Percentiles rank a stretch among this genome's conserved stretches.
These are phyloP conservation scores for Smittia aterrima DNA, from an alignment of 2,888 invertebrate species.

Conservation along the genomic window DNA sequence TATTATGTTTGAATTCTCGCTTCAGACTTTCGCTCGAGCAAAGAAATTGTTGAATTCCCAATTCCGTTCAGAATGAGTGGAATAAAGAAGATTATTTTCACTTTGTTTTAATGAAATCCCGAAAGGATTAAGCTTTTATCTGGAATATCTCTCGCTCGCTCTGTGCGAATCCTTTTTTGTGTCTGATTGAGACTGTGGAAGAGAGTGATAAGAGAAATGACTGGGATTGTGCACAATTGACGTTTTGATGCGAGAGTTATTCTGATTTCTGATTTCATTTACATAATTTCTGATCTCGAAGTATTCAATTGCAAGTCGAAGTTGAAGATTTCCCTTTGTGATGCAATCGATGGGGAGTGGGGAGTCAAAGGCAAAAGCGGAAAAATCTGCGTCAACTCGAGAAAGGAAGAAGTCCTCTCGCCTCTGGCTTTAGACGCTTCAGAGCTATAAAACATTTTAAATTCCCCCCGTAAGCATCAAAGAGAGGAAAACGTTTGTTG, in stretches of 20 bases:
- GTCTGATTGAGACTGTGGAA: neutral
- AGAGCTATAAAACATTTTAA: slow-evolving; percentile 16
- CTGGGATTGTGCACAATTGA: too few relatives aligned
- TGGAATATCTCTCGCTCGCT: slow-evolving; percentile 4
- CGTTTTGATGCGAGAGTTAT: too few relatives aligned
- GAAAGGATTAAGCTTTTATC: slow-evolving; percentile 40
- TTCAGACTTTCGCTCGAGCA: neutral
- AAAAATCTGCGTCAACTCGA: neutral
- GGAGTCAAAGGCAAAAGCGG: neutral
- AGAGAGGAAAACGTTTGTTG: slow-evolving; percentile 15
- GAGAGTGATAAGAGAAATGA: neutral
- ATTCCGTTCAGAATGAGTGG: neutral
- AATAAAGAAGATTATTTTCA: slow-evolving; percentile 38
- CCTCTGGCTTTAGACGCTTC: neutral
- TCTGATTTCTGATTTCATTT: too few relatives aligned
- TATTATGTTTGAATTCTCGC: slow-evolving; percentile 13
- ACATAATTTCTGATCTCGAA: neutral
- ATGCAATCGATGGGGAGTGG: neutral
- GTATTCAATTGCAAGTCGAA: neutral
- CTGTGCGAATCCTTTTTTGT: neutral
- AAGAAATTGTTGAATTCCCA: slow-evolving; percentile 8
- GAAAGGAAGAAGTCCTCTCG: neutral
- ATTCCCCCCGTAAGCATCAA: slow-evolving; percentile 23
- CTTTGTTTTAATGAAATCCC: slow-evolving; percentile 40
- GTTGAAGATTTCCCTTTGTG: neutral